Evolutionary conservation across 2,113 vertebrate species (phyloP), one percentile per base, ranked within the genome.

Genomic region (Albula goreensis): DNA sequence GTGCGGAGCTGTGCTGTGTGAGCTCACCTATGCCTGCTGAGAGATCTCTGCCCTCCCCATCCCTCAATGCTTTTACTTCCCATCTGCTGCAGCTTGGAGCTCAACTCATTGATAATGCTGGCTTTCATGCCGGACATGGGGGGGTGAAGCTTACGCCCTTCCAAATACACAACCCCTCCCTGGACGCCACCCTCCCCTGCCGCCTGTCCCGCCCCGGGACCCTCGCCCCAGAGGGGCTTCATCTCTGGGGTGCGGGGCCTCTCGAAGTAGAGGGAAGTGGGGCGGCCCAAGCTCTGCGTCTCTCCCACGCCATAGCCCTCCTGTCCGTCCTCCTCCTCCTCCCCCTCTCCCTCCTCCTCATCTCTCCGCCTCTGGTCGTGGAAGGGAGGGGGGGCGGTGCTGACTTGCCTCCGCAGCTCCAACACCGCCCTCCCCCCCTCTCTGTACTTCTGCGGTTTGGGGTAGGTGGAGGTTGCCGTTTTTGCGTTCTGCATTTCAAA

Each of bases 21-120:
- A 86, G 86, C 85, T 88, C 92, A 97, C 96, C 97, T 96, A 93
- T 97, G 95, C 92, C 96, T 94, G 83, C 94, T 93, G 90, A 96
- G 91, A 0, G 92, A 89, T 82, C 88, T 93, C 93, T 92, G 96
- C 93, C 90, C 94, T 90, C 90, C 94, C 94, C 91, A 96, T 93
- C 74, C 95, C 83, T 95, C 96, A 84, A 94, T 89, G 91, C 90
- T 88, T 88, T 90, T 90, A 48, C 92, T 94, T 53, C 97, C 93
- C 85, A 96, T 96, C 88, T 98, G 96, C 91, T 98, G 97, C 84
- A 98, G 94, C 91, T 98, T 98, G 95, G 92, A 96, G 95, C 94
- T 98, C 89, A 98, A 96, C 92, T 98, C 97, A 9, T 94, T 97
- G 89, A 98, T 97, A 92, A 98, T 97, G 94, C 96, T 98, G 90